phyloP scores from a whole-genome alignment of 2,797 vertebrate species.

The Leucoraja ocellata region DNA sequence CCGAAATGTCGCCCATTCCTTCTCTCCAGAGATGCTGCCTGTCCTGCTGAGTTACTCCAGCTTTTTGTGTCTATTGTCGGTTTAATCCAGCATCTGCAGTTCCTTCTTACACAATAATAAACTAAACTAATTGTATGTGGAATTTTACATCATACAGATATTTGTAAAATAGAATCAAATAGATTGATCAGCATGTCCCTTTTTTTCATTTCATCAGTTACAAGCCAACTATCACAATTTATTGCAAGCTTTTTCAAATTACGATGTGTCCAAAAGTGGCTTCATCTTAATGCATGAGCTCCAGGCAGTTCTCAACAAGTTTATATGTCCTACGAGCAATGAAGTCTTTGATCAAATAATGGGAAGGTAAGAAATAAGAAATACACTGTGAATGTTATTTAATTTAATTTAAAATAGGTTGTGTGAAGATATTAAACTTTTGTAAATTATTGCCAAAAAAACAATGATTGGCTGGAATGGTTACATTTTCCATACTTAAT shows the following conservation, averaged over 20 bases:
- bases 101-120: too few relatives aligned
- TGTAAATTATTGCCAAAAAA: too few relatives aligned
- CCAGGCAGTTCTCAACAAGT: constrained; percentile 61
- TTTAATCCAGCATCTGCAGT: too few relatives aligned
- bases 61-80: too few relatives aligned
- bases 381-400: background rate
- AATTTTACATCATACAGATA: background rate
- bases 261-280: constrained; percentile 55
- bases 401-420: background rate
- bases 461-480: too few relatives aligned
- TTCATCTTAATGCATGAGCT: constrained; percentile 61
- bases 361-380: constrained; percentile 54
- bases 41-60: too few relatives aligned
- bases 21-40: too few relatives aligned
- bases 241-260: constrained; percentile 58
- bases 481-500: too few relatives aligned
- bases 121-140: background rate
- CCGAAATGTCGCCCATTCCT: too few relatives aligned
- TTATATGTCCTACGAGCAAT: constrained; percentile 58
- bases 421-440: background rate
- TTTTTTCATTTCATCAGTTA: constrained; percentile 48
- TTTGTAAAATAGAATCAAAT: background rate
- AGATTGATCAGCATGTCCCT: background rate
- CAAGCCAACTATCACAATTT: constrained; percentile 48
- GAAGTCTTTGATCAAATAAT: constrained; percentile 62